Percentiles rank a stretch among this genome's conserved stretches.
These are phyloP conservation scores for Mythimna ferrago DNA, from an alignment of 2,888 invertebrate species.

Conservation along the genomic window DNA sequence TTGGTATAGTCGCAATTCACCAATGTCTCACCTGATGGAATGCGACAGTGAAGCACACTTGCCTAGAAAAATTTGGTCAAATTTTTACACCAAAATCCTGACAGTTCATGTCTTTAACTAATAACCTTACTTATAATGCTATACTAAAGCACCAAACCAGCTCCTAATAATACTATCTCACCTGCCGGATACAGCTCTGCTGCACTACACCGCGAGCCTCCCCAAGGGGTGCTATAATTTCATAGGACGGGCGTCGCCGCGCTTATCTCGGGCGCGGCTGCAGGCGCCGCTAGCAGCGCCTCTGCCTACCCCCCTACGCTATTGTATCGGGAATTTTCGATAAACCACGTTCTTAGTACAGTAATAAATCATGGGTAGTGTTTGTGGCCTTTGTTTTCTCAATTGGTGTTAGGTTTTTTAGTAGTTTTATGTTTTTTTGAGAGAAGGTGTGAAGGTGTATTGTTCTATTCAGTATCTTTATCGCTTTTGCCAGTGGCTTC, in stretches of 20 bases:
- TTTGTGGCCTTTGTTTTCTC: conserved; percentile 52
- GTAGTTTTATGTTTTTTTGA: neutral
- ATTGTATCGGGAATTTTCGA: conserved; percentile 76
- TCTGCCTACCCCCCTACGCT: conserved; percentile 66
- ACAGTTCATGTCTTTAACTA: too few species aligned
- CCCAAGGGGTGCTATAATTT: conserved; percentile 86
- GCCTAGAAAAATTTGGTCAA: too few species aligned
- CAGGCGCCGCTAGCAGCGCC: conserved; percentile 87
- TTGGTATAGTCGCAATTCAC: too few species aligned
- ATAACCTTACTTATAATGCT: too few species aligned
- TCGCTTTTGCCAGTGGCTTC: too few species aligned
- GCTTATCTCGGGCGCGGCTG: conserved; percentile 88
- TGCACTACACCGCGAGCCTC: conserved; percentile 63
- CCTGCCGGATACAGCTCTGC: conserved; percentile 20
- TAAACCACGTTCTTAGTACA: conserved; percentile 72
- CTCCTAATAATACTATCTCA: neutral
- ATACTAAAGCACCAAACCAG: too few species aligned
- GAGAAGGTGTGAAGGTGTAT: neutral
- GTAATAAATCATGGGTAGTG: conserved; percentile 61
- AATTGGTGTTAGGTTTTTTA: conserved; percentile 38
- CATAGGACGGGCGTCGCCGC: conserved; percentile 89
- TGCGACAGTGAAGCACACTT: too few species aligned
- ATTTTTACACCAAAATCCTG: too few species aligned
- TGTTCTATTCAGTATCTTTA: neutral
- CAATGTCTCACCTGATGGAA: too few species aligned